Base-by-base conservation (phyloP, 1,140 invertebrate species). In the Drosophila baimaii region DNA sequence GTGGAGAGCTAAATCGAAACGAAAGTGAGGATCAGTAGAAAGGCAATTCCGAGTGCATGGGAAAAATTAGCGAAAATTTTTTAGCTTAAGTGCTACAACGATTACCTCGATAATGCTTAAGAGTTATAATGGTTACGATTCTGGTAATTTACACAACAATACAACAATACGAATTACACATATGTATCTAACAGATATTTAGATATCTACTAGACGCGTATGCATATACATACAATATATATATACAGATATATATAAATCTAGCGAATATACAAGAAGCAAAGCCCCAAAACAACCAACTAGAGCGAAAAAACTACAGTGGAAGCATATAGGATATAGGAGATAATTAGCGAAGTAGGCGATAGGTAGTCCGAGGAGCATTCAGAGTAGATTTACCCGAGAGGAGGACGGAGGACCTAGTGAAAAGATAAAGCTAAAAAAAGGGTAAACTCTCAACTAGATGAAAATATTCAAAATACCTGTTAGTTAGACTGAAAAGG, bases 21-120 rank as follows among this genome's bases (percentile, higher is more conserved):
- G 47, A 17, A 33, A n/a, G n/a, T 31, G 9, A 19, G 46, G 54
- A 41, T 41, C 54, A 19, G 19, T 59, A 19, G 23, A 35, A 59
- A 46, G 31, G 62, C 61, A 77, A 84, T 80, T 63, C 70, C 13
- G 66, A 55, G 31, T 55, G 78, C 75, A 76, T 62, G 77, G 63
- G 74, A 55, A 84, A 84, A 89, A 89, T 89, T 88, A 89, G 84
- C 62, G 64, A 89, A 90, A 89, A 89, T 89, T 88, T 88, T 49
- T 89, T 89, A 89, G 84, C 84, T 66, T 89, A 89, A 89, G 84
- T 89, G 84, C 84, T 89, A 89, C 84, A 89, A 89, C 84, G 84
- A 89, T 89, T 89, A 89, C 84, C 84, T 89, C 84, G 74, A 89
- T 89, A 84, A 74, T 71, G 73, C 84, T 89, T 89, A 88, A 88